Base-by-base conservation (phyloP, 2,113 vertebrate species). In the Pomatorhinus ruficollis region DNA sequence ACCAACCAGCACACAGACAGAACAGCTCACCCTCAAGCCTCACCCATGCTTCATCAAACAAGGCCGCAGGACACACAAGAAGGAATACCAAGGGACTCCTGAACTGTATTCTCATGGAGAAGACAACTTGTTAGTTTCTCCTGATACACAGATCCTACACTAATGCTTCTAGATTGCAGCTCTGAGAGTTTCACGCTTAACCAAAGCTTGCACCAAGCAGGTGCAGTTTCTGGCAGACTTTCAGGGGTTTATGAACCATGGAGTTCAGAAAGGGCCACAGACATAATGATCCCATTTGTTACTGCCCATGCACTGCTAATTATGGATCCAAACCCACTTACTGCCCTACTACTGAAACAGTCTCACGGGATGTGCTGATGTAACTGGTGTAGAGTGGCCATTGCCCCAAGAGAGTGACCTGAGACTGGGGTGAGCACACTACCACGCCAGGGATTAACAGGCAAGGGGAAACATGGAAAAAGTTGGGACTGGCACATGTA, bases 401-500 rank as follows among this genome's bases (percentile, higher is more conserved):
- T 0, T 25, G 22, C 10, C 45, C 22, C 35, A 6, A 10, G 8
- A 83, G 15, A 61, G 18, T 0, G 1, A 69, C 22, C n/a, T 0
- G 3, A 83, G 63, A 37, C 30, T 5, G 1, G 20, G 7, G 20
- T 4, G 10, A 64, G 16, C 14, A 70, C 15, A 74, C 37, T 8
- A 40, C 11, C n/a, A 40, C 14, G 31, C 23, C 22, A 57, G 22
- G 31, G 12, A 77, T 44, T 60, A 31, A 65, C 2, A 28, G 31
- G 9, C 15, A 87, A 85, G 13, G 15, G 22, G 19, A 77, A 57
- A 35, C 33, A 70, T 6, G 20, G 31, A 21, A 42, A 72, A 59
- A 91, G 65, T 23, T 84, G 47, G 15, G 24, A 49, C 54, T 39
- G 28, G 42, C 15, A 69, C 22, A 27, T 0, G 1, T 2, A 64